These are phyloP conservation scores for Drosophila novamexicana DNA, from an alignment of 1,140 invertebrate species.

Conservation along the genomic window DNA sequence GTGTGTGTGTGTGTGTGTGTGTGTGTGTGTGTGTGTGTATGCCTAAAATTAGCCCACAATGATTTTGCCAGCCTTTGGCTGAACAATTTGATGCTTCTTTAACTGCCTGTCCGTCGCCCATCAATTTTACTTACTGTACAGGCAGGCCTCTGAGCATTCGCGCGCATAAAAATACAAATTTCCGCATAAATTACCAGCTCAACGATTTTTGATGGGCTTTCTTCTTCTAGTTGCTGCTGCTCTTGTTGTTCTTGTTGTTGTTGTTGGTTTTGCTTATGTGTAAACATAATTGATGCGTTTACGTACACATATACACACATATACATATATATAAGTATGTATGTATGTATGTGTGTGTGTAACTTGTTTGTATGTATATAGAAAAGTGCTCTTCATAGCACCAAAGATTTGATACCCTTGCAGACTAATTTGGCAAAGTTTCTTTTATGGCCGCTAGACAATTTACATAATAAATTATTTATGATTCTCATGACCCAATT, in stretches of 20 bases:
- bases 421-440: no score
- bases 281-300: constrained; percentile 48
- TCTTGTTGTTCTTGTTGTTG: background rate
- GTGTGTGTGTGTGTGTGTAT: constrained; percentile 4
- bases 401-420: background rate
- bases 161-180: constrained; percentile 75
- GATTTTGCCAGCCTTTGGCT: constrained; percentile 27
- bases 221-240: background rate
- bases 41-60: constrained; percentile 63
- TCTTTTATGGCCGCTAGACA: no score
- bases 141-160: constrained; percentile 37
- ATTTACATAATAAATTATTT: no score
- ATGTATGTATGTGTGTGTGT: constrained; percentile 6
- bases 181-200: constrained; percentile 72
- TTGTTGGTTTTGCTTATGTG: constrained; percentile 22
- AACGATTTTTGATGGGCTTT: constrained; percentile 52
- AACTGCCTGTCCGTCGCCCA: constrained; percentile 67
- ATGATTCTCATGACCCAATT: no score
- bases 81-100: constrained; percentile 61
- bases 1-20: no score
- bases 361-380: background rate
- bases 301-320: background rate
- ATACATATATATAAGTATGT: constrained; percentile 1
- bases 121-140: constrained; percentile 63
- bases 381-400: background rate